Evolutionary conservation across 2,888 invertebrate genomes (phyloP), one percentile per base, ranked within the genome.

Genomic region (Meliscaeva auricollis): DNA sequence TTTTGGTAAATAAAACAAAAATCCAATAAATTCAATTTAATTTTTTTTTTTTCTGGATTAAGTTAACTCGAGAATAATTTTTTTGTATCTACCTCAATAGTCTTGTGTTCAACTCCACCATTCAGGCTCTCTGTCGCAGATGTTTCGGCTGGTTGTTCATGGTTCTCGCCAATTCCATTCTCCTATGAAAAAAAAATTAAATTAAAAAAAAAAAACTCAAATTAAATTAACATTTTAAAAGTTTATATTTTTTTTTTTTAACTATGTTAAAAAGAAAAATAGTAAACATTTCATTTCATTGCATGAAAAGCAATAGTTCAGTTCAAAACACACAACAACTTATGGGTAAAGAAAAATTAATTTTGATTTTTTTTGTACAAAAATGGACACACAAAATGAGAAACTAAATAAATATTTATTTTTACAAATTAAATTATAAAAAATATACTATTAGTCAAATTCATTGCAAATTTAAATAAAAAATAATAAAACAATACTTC

Each of bases 91-190:
- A 88, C 88, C 87, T 87, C 88, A 87, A 87, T 87, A 81, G 88
- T 88, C 87, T 88, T 88, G 87, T 87, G 87, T 81, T 88, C 88
- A 84, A 87, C 80, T 54, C 80, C 85, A 74, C 88, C 88, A 88
- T 88, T 88, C 81, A 88, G 81, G 77, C 87, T 88, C 87, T 89
- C 88, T 88, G 88, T 88, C 80, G 88, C 88, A 58, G 88, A 88
- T 87, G 87, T 88, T 82, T 88, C 88, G 76, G 87, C 87, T 64
- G 85, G 68, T 74, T 78, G 78, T 60, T 87, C 87, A 81, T 87
- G 87, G 81, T 87, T 77, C 44, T 88, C 88, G 75, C 87, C 88
- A 83, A 88, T 80, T 62, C 88, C 88, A 76, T 88, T 88, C 85
- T 88, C 88, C 88, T 88, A 87, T 32, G 52, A 22, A 69, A 69